Evolutionary conservation across 2,797 vertebrate species (phyloP), one percentile per base, ranked within the genome.

Genomic region (Acomys russatus): DNA sequence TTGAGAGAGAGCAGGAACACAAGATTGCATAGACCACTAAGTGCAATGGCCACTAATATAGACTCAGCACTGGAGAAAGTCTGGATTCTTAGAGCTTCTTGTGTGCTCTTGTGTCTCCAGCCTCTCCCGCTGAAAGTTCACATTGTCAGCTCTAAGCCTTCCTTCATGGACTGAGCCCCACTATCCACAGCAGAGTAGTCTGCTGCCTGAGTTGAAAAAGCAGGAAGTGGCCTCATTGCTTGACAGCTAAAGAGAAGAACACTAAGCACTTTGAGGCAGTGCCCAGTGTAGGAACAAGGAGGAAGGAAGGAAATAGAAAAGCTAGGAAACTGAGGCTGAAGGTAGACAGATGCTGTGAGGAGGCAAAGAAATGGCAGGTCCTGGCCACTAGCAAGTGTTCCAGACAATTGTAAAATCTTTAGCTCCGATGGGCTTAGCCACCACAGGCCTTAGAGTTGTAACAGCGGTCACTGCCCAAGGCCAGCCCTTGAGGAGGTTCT

Each of bases 381-480:
- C 56, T 59, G 70, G 54, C 56, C 70, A 12, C n/a, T 30, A 0
- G 15, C 56, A 44, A 87, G 51, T 30, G 15, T 59, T 56, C n/a
- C 54, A 73, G n/a, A 17, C 28, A 87, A n/a, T 30, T 54, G 49
- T n/a, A 11, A 70, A 86, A 22, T 12, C 2, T 70, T 22, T 22
- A 54, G n/a, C 4, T 23, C 2, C 30, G 10, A 3, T 11, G 51
- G n/a, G 0, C n/a, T 18, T 23, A 73, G n/a, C 30, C 1, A 56
- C 23, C 54, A 18, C 25, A 59, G 68, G 1, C 70, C 54, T 28
- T 3, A 8, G 1, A 38, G 54, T 14, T 59, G 23, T 88, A 12
- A 38, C 14, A 11, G 54, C 12, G 9, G 85, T 11, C 54, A 28
- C 5, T 35, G 49, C 22, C 84, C 20, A 59, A 38, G n/a, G 7